Evolutionary conservation across 2,113 vertebrate genomes (phyloP), one percentile per base, ranked within the genome.

Genomic region (Tyto alba): DNA sequence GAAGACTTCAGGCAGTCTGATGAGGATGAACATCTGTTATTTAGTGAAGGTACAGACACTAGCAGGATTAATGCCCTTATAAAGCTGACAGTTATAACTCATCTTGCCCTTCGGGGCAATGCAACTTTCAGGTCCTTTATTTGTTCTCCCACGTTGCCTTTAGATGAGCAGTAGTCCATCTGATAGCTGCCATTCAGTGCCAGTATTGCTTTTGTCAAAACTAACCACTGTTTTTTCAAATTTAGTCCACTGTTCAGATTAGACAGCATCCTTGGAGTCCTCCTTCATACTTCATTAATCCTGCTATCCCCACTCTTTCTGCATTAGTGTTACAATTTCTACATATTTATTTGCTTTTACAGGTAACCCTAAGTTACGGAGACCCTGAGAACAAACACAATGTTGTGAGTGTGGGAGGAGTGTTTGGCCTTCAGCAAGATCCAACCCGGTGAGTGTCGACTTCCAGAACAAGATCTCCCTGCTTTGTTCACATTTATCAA

Each of bases 361-460:
- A 99, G 99, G 99, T 99, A 75, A 99, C 99, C n/a, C 97, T 99
- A 59, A 99, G 99, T 95, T 99, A 99, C 0, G 99, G 99, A 16
- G 99, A 99, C 43, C 99, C 99, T 52, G 99, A 99, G 92, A 99
- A 99, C 97, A 98, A 98, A 63, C 98, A 97, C 67, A 99, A 99
- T 5, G 99, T 99, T 20, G 98, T 99, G 86, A 98, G 96, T 5
- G 90, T 99, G 40, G 98, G 95, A 23, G 98, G 99, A 88, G 97
- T 97, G 36, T 99, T 99, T 96, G 99, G 98, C 55, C 91, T 99
- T 96, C 96, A 97, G 57, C 98, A 99, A 77, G 99, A 99, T 95
- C 99, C 99, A 60, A 99, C 99, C 3, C 97, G 99, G 99, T 99
- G 96, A 97, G 97, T 78, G 60, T 74, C 45, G 30, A 4, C 79